Evolutionary conservation across 1,140 invertebrate genomes (phyloP).

Genomic region (roundworm (Caenorhabditis elegans)): DNA sequence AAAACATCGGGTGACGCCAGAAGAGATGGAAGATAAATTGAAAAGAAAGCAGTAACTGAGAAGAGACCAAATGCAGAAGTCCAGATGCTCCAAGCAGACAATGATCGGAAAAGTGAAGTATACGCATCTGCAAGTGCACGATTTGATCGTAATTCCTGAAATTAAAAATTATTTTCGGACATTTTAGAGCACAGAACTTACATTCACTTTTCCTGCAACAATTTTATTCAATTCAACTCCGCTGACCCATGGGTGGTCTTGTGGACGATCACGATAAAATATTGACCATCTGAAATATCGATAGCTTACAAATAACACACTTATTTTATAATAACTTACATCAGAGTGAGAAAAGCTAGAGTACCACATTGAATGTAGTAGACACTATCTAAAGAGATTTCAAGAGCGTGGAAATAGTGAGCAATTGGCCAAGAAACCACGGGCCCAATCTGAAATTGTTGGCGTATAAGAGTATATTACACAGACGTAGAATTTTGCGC

Average conservation of each 20-base stretch:
- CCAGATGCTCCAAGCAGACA: constrained; percentile 48
- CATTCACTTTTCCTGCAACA: constrained; percentile 45
- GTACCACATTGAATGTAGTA: constrained; percentile 9
- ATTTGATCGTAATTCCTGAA: constrained; percentile 35
- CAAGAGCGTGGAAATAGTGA: constrained; percentile 12
- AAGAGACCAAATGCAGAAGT: constrained; percentile 37
- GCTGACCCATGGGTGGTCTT: constrained; percentile 47
- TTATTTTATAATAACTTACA: neutral
- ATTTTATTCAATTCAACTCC: constrained; percentile 47
- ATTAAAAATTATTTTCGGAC: neutral
- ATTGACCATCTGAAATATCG: constrained; percentile 38
- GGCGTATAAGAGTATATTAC: too few relatives aligned
- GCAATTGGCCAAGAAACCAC: constrained; percentile 36
- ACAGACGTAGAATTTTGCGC: too few relatives aligned
- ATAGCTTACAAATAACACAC: neutral
- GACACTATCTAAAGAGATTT: neutral
- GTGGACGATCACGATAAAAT: constrained; percentile 47
- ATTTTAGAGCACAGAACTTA: neutral
- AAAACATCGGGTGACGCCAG: constrained; percentile 36
- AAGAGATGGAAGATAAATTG: constrained; percentile 25
- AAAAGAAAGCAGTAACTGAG: neutral
- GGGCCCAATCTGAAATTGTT: constrained; percentile 35
- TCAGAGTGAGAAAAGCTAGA: constrained; percentile 14
- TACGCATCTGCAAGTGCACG: constrained; percentile 34
- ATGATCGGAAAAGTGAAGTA: constrained; percentile 27